These are phyloP conservation scores for Ligdia adustata DNA, from an alignment of 2,888 invertebrate genomes.

Conservation along the genomic window DNA sequence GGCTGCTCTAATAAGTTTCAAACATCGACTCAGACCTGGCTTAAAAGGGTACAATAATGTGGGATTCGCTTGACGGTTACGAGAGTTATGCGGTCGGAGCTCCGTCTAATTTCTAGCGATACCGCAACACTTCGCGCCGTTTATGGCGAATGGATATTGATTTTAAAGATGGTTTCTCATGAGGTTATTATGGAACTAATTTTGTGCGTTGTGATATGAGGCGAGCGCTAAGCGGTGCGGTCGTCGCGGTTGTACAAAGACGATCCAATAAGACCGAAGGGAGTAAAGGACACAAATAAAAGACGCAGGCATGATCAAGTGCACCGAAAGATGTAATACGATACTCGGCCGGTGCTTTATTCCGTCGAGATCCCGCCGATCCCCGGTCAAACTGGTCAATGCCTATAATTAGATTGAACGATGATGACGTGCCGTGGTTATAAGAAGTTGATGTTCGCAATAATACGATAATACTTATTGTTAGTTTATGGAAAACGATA, in stretches of 20 bases:
- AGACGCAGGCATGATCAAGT: conserved; percentile 80
- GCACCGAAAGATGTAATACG: conserved; percentile 75
- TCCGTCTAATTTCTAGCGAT: conserved; percentile 37
- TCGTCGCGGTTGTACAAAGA: conserved; percentile 68
- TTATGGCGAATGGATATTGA: conserved; percentile 57
- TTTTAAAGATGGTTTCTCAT: conserved; percentile 55
- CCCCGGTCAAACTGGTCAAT: conserved; percentile 44
- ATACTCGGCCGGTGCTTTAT: conserved; percentile 70
- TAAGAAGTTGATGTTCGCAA: conserved; percentile 28
- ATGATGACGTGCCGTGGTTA: conserved; percentile 42
- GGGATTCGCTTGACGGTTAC: conserved; percentile 47
- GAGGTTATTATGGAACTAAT: conserved; percentile 48
- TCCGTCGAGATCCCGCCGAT: conserved; percentile 43
- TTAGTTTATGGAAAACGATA: conserved; percentile 25
- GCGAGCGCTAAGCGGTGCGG: conserved; percentile 67
- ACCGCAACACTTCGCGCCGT: conserved; percentile 39
- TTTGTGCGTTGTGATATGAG: conserved; percentile 45
- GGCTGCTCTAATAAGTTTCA: conserved; percentile 60
- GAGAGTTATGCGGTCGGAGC: conserved; percentile 42
- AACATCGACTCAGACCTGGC: conserved; percentile 48
- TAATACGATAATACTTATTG: conserved; percentile 36
- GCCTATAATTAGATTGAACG: conserved; percentile 65
- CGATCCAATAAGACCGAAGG: conserved; percentile 62
- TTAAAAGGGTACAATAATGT: conserved; percentile 48
- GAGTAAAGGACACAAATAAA: conserved; percentile 66